Evolutionary conservation across 2,797 vertebrate species (phyloP).

Genomic region (Odontamblyopus lacepedii): DNA sequence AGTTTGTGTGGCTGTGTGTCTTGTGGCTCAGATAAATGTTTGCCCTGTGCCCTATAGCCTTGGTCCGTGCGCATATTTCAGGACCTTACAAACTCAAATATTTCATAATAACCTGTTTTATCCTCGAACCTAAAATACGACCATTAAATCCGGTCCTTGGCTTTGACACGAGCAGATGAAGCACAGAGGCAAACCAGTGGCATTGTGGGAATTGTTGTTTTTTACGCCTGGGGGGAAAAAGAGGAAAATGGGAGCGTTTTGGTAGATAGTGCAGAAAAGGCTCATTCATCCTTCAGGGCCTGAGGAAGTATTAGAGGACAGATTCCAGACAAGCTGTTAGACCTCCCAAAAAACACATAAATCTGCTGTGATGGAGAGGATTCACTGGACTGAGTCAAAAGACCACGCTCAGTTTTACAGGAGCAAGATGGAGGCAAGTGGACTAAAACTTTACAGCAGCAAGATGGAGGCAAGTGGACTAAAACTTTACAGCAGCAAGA

Average conservation of each 20-base stretch:
- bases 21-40: neutral
- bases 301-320: constrained; percentile 32
- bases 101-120: constrained; percentile 24
- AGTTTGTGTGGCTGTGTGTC: neutral
- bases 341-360: constrained; percentile 27
- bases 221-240: constrained; percentile 26
- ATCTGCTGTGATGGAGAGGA: constrained; percentile 41
- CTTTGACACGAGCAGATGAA: constrained; percentile 42
- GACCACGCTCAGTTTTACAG: neutral
- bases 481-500: too few species aligned
- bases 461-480: too few species aligned
- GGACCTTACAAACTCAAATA: constrained; percentile 13
- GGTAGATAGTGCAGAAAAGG: constrained; percentile 36
- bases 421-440: neutral
- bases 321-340: constrained; percentile 40
- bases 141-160: constrained; percentile 35
- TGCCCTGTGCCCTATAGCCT: neutral
- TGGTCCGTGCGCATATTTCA: constrained; percentile 5
- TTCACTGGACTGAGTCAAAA: neutral
- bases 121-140: constrained; percentile 29
- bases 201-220: constrained; percentile 55
- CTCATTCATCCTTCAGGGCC: constrained; percentile 36
- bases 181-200: constrained; percentile 39
- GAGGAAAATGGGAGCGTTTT: constrained; percentile 26
- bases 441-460: too few species aligned